Evolutionary conservation across 2,888 invertebrate genomes (phyloP).

Genomic region (Ochropacha duplaris): DNA sequence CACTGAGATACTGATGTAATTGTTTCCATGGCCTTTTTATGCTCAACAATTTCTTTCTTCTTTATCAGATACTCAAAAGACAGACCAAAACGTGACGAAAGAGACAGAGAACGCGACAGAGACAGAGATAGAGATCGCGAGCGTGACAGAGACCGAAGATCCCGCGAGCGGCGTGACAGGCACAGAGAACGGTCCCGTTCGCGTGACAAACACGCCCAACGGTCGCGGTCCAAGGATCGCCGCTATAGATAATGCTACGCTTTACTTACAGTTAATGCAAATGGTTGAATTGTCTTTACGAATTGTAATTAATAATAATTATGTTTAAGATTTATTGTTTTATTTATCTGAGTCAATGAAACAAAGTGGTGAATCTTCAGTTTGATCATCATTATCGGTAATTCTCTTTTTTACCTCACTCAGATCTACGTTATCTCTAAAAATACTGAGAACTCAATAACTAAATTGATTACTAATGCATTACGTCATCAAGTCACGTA

Average conservation of each 20-base stretch:
- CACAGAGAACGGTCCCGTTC: constrained; percentile 47
- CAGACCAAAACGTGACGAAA: constrained; percentile 68
- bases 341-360: constrained; percentile 1
- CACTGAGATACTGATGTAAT: background rate
- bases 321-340: constrained; percentile 41
- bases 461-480: background rate
- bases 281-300: constrained; percentile 46
- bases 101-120: constrained; percentile 52
- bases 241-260: constrained; percentile 67
- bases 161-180: constrained; percentile 39
- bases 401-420: too few species aligned
- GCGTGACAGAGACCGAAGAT: constrained; percentile 43
- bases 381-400: too few species aligned
- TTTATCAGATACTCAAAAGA: constrained; percentile 75
- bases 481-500: constrained; percentile 7
- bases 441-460: too few species aligned
- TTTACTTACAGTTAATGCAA: constrained; percentile 25
- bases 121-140: constrained; percentile 57
- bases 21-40: background rate
- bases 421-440: too few species aligned
- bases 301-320: constrained; percentile 54
- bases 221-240: constrained; percentile 69
- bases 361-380: background rate
- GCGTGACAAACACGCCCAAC: constrained; percentile 53
- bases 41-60: constrained; percentile 15